Percentiles rank a stretch among this genome's conserved stretches.
These are phyloP conservation scores for Zaprionus ornatus DNA, from an alignment of 1,140 invertebrate genomes.

Conservation along the genomic window DNA sequence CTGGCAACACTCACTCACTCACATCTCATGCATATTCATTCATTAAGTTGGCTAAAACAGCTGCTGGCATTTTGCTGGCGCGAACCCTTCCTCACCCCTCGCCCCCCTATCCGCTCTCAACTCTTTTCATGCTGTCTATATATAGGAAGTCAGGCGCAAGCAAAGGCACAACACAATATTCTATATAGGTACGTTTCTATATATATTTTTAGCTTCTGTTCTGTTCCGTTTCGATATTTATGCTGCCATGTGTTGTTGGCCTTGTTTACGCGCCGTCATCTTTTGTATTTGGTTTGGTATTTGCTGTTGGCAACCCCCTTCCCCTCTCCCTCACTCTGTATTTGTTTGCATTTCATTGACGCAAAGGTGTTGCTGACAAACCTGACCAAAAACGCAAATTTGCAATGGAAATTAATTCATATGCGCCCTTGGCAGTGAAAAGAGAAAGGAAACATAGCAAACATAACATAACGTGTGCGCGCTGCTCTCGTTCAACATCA, in stretches of 20 bases:
- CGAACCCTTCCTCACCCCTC: neutral
- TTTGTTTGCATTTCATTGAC: constrained; percentile 78
- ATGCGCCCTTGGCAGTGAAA: constrained; percentile 38
- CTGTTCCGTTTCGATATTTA: constrained; percentile 45
- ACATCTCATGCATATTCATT: constrained; percentile 76
- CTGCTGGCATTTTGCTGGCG: constrained; percentile 65
- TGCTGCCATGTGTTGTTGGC: constrained; percentile 73
- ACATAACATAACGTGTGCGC: neutral
- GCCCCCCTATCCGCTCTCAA: neutral
- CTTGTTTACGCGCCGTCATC: constrained; percentile 43
- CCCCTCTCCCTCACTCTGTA: neutral
- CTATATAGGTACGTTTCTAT: constrained; percentile 6
- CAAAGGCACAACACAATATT: neutral
- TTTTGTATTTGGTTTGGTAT: constrained; percentile 44
- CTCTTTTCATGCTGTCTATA: constrained; percentile 47
- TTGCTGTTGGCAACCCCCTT: constrained; percentile 30
- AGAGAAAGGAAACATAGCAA: neutral
- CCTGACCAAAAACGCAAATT: constrained; percentile 46
- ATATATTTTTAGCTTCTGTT: constrained; percentile 54
- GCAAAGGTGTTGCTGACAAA: constrained; percentile 56
- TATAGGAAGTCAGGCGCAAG: constrained; percentile 48
- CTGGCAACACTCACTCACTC: neutral
- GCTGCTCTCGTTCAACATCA: constrained; percentile 5
- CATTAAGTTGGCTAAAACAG: constrained; percentile 69
- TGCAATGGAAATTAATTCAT: constrained; percentile 79